Evolutionary conservation across 1,140 invertebrate genomes (phyloP).

Genomic region (Agrilus planipennis): DNA sequence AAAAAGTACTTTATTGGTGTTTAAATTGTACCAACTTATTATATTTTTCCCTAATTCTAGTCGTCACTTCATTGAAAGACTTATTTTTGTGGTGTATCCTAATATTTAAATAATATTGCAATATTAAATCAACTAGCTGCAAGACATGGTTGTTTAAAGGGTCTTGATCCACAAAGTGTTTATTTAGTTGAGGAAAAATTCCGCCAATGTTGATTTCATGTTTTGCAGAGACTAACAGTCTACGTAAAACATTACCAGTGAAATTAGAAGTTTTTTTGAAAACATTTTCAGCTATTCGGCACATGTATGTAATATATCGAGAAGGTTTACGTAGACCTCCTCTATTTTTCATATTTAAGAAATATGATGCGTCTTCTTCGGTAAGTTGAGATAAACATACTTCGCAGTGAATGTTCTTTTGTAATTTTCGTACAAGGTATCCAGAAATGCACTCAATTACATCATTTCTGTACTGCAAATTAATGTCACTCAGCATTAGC

Average conservation of each 20-base stretch:
- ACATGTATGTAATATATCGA: background rate
- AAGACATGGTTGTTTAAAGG: slow-evolving; percentile 5
- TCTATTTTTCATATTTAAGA: slow-evolving; percentile 6
- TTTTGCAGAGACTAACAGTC: background rate
- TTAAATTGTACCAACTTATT: no score
- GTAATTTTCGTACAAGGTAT: slow-evolving; percentile 6
- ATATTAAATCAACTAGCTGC: slow-evolving; percentile 6
- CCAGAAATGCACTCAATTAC: slow-evolving; percentile 4
- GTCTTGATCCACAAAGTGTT: slow-evolving; percentile 7
- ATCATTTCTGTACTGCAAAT: background rate
- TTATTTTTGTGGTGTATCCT: slow-evolving; percentile 3
- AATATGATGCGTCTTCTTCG: background rate
- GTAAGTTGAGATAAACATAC: slow-evolving; percentile 1
- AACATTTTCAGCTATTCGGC: slow-evolving; percentile 5
- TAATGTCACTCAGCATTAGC: background rate
- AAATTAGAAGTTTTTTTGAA: slow-evolving; percentile 5
- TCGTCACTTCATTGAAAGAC: background rate
- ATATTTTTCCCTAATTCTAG: background rate
- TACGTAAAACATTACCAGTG: slow-evolving; percentile 1
- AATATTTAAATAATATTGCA: slow-evolving; percentile 9
- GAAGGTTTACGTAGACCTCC: slow-evolving; percentile 5
- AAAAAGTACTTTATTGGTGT: no score
- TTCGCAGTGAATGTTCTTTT: slow-evolving; percentile 1
- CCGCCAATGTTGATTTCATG: background rate
- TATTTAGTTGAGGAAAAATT: slow-evolving; percentile 3